A percentile compares a stretch with the other conserved stretches of the same genome.
These are phyloP conservation scores for Coregonus ussuriensis DNA, from an alignment of 2,797 vertebrate genomes.

Conservation along the genomic window DNA sequence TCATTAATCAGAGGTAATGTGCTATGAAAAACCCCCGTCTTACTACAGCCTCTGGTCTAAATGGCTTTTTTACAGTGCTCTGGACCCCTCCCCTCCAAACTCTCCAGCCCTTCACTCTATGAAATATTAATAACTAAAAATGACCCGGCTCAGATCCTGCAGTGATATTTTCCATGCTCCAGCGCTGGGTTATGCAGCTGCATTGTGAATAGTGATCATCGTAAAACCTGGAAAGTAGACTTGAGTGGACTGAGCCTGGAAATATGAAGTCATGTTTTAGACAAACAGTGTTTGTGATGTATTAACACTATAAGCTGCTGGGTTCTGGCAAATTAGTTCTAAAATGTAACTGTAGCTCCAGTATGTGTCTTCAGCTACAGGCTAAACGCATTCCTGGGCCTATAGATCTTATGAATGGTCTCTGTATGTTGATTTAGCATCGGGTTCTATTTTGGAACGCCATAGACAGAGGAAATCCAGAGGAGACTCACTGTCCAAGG, in stretches of 20 bases:
- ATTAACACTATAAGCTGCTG: not conserved
- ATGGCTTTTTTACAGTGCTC: conserved; percentile 34
- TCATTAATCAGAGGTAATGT: conserved; percentile 79
- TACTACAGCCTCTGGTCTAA: not conserved
- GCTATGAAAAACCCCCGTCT: not conserved
- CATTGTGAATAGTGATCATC: conserved; percentile 73
- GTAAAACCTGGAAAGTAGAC: conserved; percentile 58
- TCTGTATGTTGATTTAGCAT: not conserved
- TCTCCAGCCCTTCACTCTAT: conserved; percentile 42
- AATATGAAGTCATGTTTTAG: conserved; percentile 57
- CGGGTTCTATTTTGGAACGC: conserved; percentile 12
- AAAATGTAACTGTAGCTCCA: conserved; percentile 22
- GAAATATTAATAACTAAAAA: conserved; percentile 75
- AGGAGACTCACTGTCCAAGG: not conserved
- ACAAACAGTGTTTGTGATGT: conserved; percentile 64
- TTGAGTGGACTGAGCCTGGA: conserved; percentile 45
- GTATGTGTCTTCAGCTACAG: conserved; percentile 35
- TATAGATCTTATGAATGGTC: conserved; percentile 22
- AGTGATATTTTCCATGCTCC: conserved; percentile 68
- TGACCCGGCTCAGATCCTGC: conserved; percentile 66
- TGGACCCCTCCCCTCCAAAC: conserved; percentile 40
- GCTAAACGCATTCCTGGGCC: conserved; percentile 22
- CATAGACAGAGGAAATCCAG: conserved; percentile 4
- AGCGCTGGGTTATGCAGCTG: conserved; percentile 72
- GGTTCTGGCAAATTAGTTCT: not conserved